Evolutionary conservation across 2,797 vertebrate species (phyloP), one percentile per base, ranked within the genome.

Genomic region (Myotis findleyi): DNA sequence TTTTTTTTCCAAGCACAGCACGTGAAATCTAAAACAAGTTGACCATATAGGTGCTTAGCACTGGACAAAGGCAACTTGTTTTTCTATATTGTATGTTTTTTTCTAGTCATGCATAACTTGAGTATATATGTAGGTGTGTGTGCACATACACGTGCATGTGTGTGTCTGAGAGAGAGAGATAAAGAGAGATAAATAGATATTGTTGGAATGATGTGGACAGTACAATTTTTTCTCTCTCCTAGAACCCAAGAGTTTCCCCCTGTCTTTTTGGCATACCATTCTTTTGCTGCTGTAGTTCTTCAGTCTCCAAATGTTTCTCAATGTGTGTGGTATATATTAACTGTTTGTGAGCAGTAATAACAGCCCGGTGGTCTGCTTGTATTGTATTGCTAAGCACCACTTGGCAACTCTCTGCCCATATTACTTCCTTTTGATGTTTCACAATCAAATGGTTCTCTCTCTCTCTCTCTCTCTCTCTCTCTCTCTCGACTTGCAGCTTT

Each of bases 371-470:
- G 96, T 97, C 97, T 97, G 97, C 95, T 30, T 79, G 16, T 82
- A 5, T 53, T 89, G 73, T 30, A 98, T 96, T 97, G 96, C 97
- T 97, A 97, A 98, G 98, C 96, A 98, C 97, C 97, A 97, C 96
- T 97, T 98, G 97, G 98, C 97, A 98, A 96, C 96, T 96, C 93
- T 95, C 89, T 96, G 92, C 94, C 96, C 93, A 93, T 89, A 96
- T 90, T 92, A 87, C 95, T 97, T 97, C 91, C 93, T 97, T 98
- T 95, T 95, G 95, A 97, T 95, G 95, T 86, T 98, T 97, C 88
- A 51, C 92, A 97, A 97, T 97, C 96, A 86, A 95, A 92, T 97
- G 96, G 97, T 96, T 97, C 97, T 97, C 51, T 90, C 75, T 96
- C 5, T 23, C 6, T 73, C 27, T 75, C 93, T 97, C 51, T 97